Evolutionary conservation across 2,888 invertebrate genomes (phyloP), one percentile per base, ranked within the genome.

Genomic region (Dugesia japonica): DNA sequence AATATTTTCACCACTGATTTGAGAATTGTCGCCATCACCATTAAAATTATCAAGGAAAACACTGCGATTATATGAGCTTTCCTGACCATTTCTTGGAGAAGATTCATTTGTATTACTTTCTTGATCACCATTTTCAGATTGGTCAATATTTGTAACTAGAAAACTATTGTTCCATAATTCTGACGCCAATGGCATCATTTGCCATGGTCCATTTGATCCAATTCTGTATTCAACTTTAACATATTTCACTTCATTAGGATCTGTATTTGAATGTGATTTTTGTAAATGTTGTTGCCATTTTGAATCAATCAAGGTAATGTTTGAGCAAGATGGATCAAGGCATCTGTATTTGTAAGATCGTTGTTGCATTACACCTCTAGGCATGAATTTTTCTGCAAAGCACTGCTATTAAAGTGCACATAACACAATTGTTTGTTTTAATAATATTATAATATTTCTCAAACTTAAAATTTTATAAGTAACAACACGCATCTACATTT

Each of bases 41-140:
- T 56, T 56, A n/a, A 56, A 56, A n/a, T 56, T n/a, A 13, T n/a
- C 56, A 1, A 56, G 56, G 17, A 56, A 56, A 4, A 56, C 56
- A n/a, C 56, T 56, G 20, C 56, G n/a, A 23, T 56, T 56, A 56
- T 56, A 56, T 20, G 56, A 56, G 4, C 56, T n/a, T 20, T 56
- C 56, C 17, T 56, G 56, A n/a, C n/a, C 56, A 23, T 56, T 56
- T 20, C 56, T n/a, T n/a, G 56, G 56, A 56, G 20, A 20, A 7
- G 56, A 56, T 56, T 56, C 56, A 56, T 56, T 56, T 56, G 56
- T 56, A n/a, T 56, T 56, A n/a, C 56, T 56, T 23, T 56, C 56
- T 4, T 56, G 56, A 23, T 56, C 56, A 4, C 56, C 56, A n/a
- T 56, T 56, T 23, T 56, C 56, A 1, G 56, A 56, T n/a, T 56